These are phyloP conservation scores for Pseudopodoces humilis DNA, from an alignment of 2,113 vertebrate species.

Conservation along the genomic window DNA sequence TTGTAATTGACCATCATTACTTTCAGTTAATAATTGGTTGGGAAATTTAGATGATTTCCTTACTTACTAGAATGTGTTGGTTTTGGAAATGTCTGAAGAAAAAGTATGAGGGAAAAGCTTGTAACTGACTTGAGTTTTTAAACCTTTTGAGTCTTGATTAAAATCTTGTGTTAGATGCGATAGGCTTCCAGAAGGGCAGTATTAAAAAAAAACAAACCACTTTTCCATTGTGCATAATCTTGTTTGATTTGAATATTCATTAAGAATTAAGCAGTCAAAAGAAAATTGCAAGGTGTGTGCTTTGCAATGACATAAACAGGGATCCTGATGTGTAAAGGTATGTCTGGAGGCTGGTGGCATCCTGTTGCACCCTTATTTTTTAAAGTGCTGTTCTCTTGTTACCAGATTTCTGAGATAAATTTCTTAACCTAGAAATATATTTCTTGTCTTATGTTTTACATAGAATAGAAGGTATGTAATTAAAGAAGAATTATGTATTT, in stretches of 20 bases:
- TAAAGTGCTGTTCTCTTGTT: background rate
- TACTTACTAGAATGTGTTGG: background rate
- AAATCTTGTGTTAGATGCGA: background rate
- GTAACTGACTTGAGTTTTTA: background rate
- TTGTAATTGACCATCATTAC: background rate
- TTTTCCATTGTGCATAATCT: background rate
- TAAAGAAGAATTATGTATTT: constrained; percentile 5
- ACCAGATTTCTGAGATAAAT: background rate
- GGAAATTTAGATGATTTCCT: background rate
- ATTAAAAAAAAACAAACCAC: background rate
- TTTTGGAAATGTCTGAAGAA: background rate
- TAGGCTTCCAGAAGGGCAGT: background rate
- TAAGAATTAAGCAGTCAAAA: background rate
- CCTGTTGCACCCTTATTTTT: background rate
- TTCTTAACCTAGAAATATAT: background rate
- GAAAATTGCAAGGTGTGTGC: background rate
- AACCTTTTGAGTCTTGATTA: background rate
- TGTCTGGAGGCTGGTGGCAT: background rate
- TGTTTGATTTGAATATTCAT: background rate
- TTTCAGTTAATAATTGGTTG: background rate
- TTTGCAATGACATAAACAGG: background rate
- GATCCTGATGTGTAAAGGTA: background rate
- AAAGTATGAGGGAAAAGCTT: background rate
- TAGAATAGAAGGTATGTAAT: background rate
- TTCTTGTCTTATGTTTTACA: background rate